Conservation (phyloP, 2,888 invertebrate species). For the Drosophila longiperda region DNA sequence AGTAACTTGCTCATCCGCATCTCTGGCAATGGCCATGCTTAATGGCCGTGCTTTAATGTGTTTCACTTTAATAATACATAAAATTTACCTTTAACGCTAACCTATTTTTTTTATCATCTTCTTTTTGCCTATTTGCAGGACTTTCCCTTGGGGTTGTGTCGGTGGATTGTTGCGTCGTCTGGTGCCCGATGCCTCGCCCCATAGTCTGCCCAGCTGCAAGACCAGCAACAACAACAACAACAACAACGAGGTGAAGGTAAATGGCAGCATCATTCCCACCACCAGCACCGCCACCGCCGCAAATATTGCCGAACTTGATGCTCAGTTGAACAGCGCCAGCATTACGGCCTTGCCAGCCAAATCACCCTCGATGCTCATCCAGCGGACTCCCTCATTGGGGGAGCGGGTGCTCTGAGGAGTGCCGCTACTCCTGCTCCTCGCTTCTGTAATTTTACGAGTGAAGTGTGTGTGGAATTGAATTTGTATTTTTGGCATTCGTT, state of each 20-base stretch:
- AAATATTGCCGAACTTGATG: slow-evolving; percentile 68
- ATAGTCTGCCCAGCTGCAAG: slow-evolving; percentile 64
- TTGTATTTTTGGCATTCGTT: slow-evolving; percentile 70
- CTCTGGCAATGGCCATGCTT: slow-evolving; percentile 40
- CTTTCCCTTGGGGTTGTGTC: slow-evolving; percentile 90
- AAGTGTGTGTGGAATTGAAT: slow-evolving; percentile 72
- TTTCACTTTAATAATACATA: slow-evolving; percentile 77
- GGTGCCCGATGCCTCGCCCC: slow-evolving; percentile 90
- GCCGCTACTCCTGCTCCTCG: slow-evolving; percentile 7
- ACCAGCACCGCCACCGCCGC: slow-evolving; percentile 35
- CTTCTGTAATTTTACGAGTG: slow-evolving; percentile 67
- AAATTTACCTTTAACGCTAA: slow-evolving; percentile 50
- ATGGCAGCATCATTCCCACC: slow-evolving; percentile 35
- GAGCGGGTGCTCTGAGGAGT: slow-evolving; percentile 84
- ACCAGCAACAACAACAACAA: slow-evolving; percentile 16
- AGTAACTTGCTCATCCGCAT: not conserved
- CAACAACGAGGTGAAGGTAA: slow-evolving; percentile 34
- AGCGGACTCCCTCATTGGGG: slow-evolving; percentile 84
- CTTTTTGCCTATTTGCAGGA: slow-evolving; percentile 85
- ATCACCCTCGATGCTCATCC: slow-evolving; percentile 83
- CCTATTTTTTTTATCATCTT: slow-evolving; percentile 7
- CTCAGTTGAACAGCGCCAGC: slow-evolving; percentile 59
- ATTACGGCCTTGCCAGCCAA: slow-evolving; percentile 72
- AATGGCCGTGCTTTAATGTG: slow-evolving; percentile 74
- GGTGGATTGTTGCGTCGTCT: slow-evolving; percentile 88